A percentile compares a stretch with the other conserved stretches of the same genome.
Conservation (phyloP, 2,888 invertebrate species). For the Argyresthia goedartella region DNA sequence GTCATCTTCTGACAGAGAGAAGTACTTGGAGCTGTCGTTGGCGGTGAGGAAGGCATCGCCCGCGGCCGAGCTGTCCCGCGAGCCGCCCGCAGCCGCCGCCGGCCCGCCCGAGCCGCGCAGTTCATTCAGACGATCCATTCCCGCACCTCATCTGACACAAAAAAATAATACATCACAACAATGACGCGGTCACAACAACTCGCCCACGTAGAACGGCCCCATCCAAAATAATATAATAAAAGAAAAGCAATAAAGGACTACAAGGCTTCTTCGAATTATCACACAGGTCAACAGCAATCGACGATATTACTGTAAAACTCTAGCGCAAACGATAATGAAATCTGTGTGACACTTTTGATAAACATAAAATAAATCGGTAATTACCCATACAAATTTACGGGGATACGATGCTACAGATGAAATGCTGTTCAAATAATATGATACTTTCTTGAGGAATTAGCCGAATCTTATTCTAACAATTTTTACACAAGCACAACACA, state of each 20-base stretch:
- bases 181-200: neutral
- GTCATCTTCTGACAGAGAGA: conserved; percentile 54
- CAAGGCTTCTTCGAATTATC: conserved; percentile 43
- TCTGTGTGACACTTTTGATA: conserved; percentile 49
- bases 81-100: conserved; percentile 48
- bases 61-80: conserved; percentile 46
- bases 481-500: conserved; percentile 61
- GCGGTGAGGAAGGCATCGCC: conserved; percentile 57
- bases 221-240: neutral
- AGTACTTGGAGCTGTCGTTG: conserved; percentile 56
- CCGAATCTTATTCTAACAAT: conserved; percentile 21
- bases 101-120: conserved; percentile 48
- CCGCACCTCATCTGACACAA: conserved; percentile 58
- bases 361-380: conserved; percentile 25
- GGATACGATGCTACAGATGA: neutral
- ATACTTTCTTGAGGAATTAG: neutral
- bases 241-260: neutral
- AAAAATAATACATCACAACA: conserved; percentile 16
- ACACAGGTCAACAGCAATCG: conserved; percentile 60
- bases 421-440: neutral
- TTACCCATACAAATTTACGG: conserved; percentile 21
- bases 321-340: conserved; percentile 56
- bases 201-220: conserved; percentile 10
- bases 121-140: conserved; percentile 63
- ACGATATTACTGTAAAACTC: conserved; percentile 50